These are phyloP conservation scores for Drosophila pandora DNA, from an alignment of 1,140 invertebrate genomes.

Conservation along the genomic window DNA sequence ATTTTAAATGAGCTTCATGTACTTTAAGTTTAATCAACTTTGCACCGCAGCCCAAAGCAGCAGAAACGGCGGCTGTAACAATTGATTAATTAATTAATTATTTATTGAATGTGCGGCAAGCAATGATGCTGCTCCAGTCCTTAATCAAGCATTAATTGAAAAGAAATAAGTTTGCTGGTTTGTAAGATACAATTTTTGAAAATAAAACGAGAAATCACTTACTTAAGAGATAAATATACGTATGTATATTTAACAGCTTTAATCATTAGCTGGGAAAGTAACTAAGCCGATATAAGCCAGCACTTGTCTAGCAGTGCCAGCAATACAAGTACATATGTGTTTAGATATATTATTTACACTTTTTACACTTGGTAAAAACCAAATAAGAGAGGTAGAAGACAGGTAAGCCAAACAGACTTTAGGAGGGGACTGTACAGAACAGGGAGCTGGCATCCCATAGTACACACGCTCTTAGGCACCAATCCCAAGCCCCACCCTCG, in stretches of 20 bases:
- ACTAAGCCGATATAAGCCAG: not conserved
- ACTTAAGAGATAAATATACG: no score
- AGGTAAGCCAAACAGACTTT: not conserved
- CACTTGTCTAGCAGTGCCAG: not conserved
- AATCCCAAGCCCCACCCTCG: not conserved
- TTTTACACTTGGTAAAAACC: slow-evolving; percentile 62
- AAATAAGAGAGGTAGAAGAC: slow-evolving; percentile 30
- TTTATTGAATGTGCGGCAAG: slow-evolving; percentile 61
- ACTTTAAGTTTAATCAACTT: slow-evolving; percentile 75
- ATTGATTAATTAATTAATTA: slow-evolving; percentile 78
- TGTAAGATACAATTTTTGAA: not conserved
- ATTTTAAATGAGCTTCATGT: slow-evolving; percentile 66
- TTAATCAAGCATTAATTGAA: slow-evolving; percentile 35
- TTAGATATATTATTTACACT: slow-evolving; percentile 52
- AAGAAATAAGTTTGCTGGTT: not conserved
- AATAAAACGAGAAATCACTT: not conserved
- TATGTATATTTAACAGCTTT: no score
- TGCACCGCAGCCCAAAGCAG: slow-evolving; percentile 56
- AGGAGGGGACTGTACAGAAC: not conserved
- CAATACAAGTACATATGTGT: not conserved
- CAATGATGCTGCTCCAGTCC: slow-evolving; percentile 39
- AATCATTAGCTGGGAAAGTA: slow-evolving; percentile 4
- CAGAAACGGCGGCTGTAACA: slow-evolving; percentile 49
- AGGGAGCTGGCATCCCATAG: no score
- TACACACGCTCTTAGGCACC: no score